Evolutionary conservation across 2,888 invertebrate species (phyloP), one percentile per base, ranked within the genome.

Genomic region (Drosophila paranaensis): DNA sequence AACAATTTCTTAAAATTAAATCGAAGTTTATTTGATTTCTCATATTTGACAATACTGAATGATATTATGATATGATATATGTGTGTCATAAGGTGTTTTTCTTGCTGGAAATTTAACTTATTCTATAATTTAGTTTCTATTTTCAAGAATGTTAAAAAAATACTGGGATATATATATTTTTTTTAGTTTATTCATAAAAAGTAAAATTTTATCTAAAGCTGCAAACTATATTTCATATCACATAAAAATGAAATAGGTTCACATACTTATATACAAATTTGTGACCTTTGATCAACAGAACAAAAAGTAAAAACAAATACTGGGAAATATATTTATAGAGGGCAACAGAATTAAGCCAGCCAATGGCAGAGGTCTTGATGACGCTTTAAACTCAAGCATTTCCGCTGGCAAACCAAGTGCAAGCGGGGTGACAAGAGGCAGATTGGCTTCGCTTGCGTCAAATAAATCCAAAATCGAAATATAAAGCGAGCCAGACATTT

Each of bases 401-500:
- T 74, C 69, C 73, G 74, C 20, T 62, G 33, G 11, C 45, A 11
- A 2, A 5, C 30, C 58, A 40, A 50, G 58, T 51, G 51, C 42
- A 40, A 50, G 16, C 37, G 16, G 33, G 11, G 27, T 14, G 53
- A 40, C 11, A 40, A 27, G 37, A 10, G 37, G 25, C 25, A 39
- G 37, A 2, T 33, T 46, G 27, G 13, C n/a, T 9, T 35, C 37
- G 53, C 35, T n/a, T 74, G n/a, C 60, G 60, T 74, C 63, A 74
- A 63, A 43, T 40, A 16, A 20, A 20, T 11, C 35, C 0, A 9
- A 3, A 16, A 43, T 46, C 45, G 3, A 10, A 3, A 14, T 60
- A 45, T 14, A 9, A 46, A 8, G 6, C 14, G 13, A 53, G 25
- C 40, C 43, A 61, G 53, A 60, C 10, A 60, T 63, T 56, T 14